Base-by-base conservation (phyloP, 1,140 invertebrate species). In the Drosophila baimaii region DNA sequence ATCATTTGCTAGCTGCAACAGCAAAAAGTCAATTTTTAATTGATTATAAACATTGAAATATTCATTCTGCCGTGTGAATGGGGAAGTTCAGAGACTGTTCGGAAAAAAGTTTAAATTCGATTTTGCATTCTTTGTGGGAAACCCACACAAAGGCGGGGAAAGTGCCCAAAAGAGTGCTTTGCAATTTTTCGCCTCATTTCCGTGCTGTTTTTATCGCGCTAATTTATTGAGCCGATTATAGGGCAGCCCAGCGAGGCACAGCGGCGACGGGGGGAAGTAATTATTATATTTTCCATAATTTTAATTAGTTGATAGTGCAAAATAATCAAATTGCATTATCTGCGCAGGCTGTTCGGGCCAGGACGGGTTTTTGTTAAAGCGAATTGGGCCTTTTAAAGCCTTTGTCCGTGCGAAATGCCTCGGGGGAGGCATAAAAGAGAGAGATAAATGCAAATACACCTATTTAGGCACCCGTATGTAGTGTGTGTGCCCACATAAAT, bases 201-300 rank as follows among this genome's bases (percentile, higher is more conserved):
- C 64, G 41, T 10, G 19, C 21, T 17, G 49, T 66, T 76, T 76
- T 66, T 76, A 57, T 66, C 46, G 72, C 39, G 39, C 37, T 51
- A 76, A 66, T 75, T 75, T 76, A 76, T 65, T 75, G 72, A 76
- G 73, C 72, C 61, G 73, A 76, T 76, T 76, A 76, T 76, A 76
- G 62, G 73, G 54, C 51, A 41, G 43, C 57, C 46, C 31, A 25
- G 23, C 25, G 63, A 62, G 10, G 5, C 23, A 27, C 25, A 52
- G 29, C 29, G n/a, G 21, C 10, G 12, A 12, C 17, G 33, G 10
- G 19, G 64, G 37, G 31, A 10, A 35, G 25, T 62, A 61, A 77
- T 77, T 68, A 77, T 77, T 77, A 77, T 58, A 77, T 68, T 77
- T 77, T 76, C 46, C 73, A 77, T 77, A 77, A 77, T 77, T 77